Conservation (phyloP, 1,140 invertebrate species). For the Micrasema minimum region DNA sequence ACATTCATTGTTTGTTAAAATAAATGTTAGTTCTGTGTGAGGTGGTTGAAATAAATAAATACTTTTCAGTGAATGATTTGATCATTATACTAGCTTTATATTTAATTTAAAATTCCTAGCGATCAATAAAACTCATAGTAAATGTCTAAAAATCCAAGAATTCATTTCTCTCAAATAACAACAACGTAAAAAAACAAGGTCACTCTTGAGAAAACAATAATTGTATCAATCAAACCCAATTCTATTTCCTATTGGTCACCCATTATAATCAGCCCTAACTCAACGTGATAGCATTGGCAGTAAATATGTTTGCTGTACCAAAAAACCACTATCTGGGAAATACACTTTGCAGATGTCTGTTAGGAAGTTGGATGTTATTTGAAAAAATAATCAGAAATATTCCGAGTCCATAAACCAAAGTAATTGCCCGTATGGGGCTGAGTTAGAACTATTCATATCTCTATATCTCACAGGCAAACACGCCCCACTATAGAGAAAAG, state of each 20-base stretch:
- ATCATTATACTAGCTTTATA: too few relatives aligned
- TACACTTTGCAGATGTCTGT: background rate
- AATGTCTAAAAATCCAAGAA: too few relatives aligned
- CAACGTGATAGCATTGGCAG: slow-evolving; percentile 3
- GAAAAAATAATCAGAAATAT: slow-evolving; percentile 23
- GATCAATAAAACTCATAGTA: too few relatives aligned
- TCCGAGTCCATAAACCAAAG: slow-evolving; percentile 4
- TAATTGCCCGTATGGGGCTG: slow-evolving; percentile 8
- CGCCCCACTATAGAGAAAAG: background rate
- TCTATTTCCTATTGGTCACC: slow-evolving; percentile 1
- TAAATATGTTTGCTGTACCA: slow-evolving; percentile 7
- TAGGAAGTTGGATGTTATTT: slow-evolving; percentile 9
- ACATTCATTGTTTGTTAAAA: too few relatives aligned
- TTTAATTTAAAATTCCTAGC: too few relatives aligned
- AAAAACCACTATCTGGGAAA: slow-evolving; percentile 10
- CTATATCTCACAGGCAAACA: slow-evolving; percentile 23
- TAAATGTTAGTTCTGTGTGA: too few relatives aligned
- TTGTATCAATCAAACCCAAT: background rate
- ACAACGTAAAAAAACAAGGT: too few relatives aligned
- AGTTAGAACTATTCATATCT: slow-evolving; percentile 8
- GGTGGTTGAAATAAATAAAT: too few relatives aligned
- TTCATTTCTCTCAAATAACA: too few relatives aligned
- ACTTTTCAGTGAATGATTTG: too few relatives aligned
- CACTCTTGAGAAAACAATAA: too few relatives aligned
- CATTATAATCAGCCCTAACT: background rate